Evolutionary conservation across 2,797 vertebrate species (phyloP).

Genomic region (Hydrolagus colliei): DNA sequence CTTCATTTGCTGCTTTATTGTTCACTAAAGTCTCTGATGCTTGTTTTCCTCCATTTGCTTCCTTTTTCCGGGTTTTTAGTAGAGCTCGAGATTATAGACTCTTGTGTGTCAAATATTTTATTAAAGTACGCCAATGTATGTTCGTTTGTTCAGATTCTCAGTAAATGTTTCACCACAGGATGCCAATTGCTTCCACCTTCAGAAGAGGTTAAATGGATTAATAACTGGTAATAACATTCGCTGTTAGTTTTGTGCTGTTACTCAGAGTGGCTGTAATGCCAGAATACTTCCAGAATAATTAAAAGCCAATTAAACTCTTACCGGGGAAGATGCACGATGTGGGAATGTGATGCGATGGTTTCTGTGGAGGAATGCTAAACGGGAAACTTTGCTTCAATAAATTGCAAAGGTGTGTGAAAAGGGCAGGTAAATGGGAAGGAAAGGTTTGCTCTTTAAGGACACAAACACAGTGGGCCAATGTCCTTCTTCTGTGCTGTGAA

Average conservation of each 20-base stretch:
- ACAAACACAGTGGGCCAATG: too few relatives aligned
- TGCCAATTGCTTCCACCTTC: background rate
- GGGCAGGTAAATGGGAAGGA: background rate
- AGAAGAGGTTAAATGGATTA: background rate
- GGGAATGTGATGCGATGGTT: background rate
- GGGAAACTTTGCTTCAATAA: background rate
- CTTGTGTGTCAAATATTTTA: background rate
- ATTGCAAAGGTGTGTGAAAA: background rate
- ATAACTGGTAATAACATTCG: background rate
- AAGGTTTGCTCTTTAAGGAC: background rate
- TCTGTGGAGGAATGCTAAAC: background rate
- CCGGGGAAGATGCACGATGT: background rate
- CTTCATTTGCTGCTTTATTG: background rate
- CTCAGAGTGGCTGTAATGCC: background rate
- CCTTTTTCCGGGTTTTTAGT: background rate
- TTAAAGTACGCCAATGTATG: background rate
- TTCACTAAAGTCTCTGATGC: background rate
- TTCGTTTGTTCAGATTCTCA: background rate
- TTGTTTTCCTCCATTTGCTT: background rate
- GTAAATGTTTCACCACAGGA: background rate
- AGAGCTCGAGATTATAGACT: background rate
- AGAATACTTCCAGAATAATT: background rate
- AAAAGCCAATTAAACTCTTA: background rate
- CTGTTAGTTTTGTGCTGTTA: background rate
- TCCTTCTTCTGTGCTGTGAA: too few relatives aligned